These are phyloP conservation scores for Cistogaster globosa DNA, from an alignment of 2,888 invertebrate genomes.

Conservation along the genomic window DNA sequence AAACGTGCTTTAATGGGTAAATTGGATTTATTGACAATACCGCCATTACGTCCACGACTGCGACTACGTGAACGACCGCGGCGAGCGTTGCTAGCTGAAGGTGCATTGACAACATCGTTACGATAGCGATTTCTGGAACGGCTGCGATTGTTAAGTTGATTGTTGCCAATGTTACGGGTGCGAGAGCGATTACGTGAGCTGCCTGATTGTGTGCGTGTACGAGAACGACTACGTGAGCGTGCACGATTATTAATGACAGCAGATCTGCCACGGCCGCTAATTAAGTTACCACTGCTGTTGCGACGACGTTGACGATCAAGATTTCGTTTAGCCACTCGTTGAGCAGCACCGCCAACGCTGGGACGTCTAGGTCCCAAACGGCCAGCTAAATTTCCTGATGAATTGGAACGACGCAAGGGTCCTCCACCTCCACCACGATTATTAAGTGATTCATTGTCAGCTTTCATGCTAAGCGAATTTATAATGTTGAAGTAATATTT, in stretches of 20 bases:
- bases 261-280: conserved; percentile 67
- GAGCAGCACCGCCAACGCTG: conserved; percentile 77
- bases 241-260: conserved; percentile 70
- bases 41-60: conserved; percentile 63
- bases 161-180: conserved; percentile 53
- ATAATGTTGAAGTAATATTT: conserved; percentile 64
- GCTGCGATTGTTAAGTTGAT: conserved; percentile 57
- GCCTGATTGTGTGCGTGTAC: conserved; percentile 58
- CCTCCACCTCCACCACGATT: conserved; percentile 67
- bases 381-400: conserved; percentile 77
- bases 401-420: conserved; percentile 77
- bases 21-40: conserved; percentile 70
- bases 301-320: conserved; percentile 65
- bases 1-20: conserved; percentile 80
- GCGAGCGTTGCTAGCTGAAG: conserved; percentile 21
- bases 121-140: conserved; percentile 69
- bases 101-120: conserved; percentile 43
- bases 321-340: conserved; percentile 77
- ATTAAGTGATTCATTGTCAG: conserved; percentile 79
- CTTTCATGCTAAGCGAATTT: conserved; percentile 81
- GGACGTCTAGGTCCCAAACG: conserved; percentile 78
- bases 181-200: conserved; percentile 73
- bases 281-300: conserved; percentile 43
- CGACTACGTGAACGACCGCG: conserved; percentile 74
- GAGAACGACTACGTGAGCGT: conserved; percentile 77